These are phyloP conservation scores for Octodon degus DNA, from an alignment of 2,113 vertebrate genomes.

Conservation along the genomic window DNA sequence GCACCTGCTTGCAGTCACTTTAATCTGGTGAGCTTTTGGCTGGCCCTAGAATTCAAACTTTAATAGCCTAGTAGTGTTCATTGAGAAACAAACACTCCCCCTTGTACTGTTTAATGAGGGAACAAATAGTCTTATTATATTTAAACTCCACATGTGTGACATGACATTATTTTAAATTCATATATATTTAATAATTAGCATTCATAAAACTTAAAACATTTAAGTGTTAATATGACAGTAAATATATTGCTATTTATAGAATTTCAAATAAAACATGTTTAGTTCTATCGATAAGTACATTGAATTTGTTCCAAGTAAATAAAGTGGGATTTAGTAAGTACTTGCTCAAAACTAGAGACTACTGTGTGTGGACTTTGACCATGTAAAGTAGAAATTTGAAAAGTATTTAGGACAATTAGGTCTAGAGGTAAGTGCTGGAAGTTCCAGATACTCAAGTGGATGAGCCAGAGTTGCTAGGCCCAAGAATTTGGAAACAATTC, in stretches of 20 bases:
- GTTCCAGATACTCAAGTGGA: fast-evolving
- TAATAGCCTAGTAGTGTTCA: neutral
- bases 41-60: neutral
- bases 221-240: neutral
- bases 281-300: neutral
- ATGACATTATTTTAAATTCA: neutral
- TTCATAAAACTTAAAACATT: neutral
- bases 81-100: neutral
- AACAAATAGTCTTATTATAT: neutral
- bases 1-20: too few species aligned
- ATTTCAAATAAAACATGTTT: neutral
- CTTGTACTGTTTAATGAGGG: neutral
- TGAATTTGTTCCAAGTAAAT: neutral
- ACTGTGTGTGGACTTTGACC: fast-evolving
- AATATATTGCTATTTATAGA: neutral
- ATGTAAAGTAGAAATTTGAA: neutral
- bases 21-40: too few species aligned
- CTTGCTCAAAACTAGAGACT: neutral
- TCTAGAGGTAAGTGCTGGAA: too few species aligned
- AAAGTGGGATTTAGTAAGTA: neutral
- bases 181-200: neutral
- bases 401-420: neutral
- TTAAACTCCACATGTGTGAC: neutral
- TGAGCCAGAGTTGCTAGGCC: neutral
- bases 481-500: neutral